Evolutionary conservation across 2,113 vertebrate genomes (phyloP).

Genomic region (Stigmatopora nigra): DNA sequence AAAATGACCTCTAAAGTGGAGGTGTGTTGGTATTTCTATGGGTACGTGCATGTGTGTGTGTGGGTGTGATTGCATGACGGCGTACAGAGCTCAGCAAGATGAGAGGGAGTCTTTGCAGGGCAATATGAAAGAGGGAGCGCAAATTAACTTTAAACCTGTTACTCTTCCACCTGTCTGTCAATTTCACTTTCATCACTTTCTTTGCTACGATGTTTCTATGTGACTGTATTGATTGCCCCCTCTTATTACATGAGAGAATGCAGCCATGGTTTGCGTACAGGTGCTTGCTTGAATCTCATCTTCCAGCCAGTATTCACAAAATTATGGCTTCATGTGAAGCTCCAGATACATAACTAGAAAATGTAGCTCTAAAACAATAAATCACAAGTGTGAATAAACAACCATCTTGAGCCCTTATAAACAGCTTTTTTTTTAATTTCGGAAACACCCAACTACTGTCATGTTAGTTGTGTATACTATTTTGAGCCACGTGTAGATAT

Average conservation of each 20-base stretch:
- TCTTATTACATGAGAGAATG: slow-evolving; percentile 56
- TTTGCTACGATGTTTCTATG: slow-evolving; percentile 48
- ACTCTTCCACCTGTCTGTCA: slow-evolving; percentile 62
- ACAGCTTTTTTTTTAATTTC: not conserved
- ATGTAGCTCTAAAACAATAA: not conserved
- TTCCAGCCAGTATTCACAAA: slow-evolving; percentile 10
- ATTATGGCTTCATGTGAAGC: not conserved
- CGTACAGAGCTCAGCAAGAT: slow-evolving; percentile 20
- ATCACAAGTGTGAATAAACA: not conserved
- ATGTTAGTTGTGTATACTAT: slow-evolving; percentile 11
- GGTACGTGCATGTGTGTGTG: slow-evolving; percentile 6
- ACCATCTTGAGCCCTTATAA: not conserved
- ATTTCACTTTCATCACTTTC: slow-evolving; percentile 55
- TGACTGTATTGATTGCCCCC: slow-evolving; percentile 58
- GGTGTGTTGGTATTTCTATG: slow-evolving; percentile 32
- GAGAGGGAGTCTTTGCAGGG: slow-evolving; percentile 36
- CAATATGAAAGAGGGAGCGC: slow-evolving; percentile 54
- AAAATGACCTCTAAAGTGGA: slow-evolving; percentile 68
- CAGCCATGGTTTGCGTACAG: slow-evolving; percentile 29
- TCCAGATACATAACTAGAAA: not conserved
- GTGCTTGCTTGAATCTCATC: slow-evolving; percentile 26
- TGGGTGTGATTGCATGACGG: slow-evolving; percentile 3
- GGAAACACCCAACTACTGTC: not conserved
- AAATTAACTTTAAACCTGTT: slow-evolving; percentile 63
- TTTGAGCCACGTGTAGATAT: slow-evolving; percentile 34